Percentiles rank a stretch among this genome's conserved stretches.
Evolutionary conservation across 2,797 vertebrate species (phyloP).

Genomic region (Lithobates pipiens): DNA sequence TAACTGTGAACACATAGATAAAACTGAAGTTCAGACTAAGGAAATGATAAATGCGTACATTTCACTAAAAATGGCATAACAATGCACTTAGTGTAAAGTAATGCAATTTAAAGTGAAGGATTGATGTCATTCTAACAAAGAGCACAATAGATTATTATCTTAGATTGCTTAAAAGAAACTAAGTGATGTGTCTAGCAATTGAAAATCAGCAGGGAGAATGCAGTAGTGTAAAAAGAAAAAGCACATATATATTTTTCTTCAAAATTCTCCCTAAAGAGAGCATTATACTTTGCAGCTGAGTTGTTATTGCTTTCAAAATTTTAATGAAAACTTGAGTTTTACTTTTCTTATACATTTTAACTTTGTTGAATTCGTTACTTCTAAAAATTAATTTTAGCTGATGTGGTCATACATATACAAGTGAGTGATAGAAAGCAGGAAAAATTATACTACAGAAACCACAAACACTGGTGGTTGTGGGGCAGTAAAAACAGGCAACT

Average conservation of each 20-base stretch:
- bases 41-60: background rate
- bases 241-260: background rate
- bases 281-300: background rate
- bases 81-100: constrained; percentile 5
- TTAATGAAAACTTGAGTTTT: no score
- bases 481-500: no score
- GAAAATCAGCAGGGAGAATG: background rate
- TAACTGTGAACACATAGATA: background rate
- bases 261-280: background rate
- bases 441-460: no score
- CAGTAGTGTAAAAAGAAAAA: background rate
- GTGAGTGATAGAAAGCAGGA: background rate
- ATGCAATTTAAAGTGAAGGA: background rate
- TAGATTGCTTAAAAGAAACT: background rate
- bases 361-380: no score
- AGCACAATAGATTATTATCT: background rate
- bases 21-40: background rate
- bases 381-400: background rate
- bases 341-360: no score
- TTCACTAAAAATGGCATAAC: background rate
- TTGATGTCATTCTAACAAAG: background rate
- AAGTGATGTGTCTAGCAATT: background rate
- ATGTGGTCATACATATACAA: background rate
- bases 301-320: background rate
- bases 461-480: no score